A percentile compares a stretch with the other conserved stretches of the same genome.
These are phyloP conservation scores for Grammomys surdaster DNA, from an alignment of 2,113 vertebrate species.

Conservation along the genomic window DNA sequence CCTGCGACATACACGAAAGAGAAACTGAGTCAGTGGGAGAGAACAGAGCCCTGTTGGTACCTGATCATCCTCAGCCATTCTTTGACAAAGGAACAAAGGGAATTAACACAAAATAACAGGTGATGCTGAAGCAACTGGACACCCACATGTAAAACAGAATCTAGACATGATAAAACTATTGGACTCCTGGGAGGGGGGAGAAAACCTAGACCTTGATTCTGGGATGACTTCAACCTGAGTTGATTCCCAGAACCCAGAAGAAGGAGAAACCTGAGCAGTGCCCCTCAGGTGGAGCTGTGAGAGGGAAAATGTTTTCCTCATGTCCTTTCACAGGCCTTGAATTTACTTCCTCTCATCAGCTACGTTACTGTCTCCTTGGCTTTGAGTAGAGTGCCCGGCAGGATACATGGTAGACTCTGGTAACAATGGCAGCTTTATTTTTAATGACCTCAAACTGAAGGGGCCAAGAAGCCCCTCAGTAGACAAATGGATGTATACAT, in stretches of 20 bases:
- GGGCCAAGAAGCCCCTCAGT: background rate
- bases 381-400: background rate
- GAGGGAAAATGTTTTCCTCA: background rate
- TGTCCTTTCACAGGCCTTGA: background rate
- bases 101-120: background rate
- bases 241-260: background rate
- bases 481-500: background rate
- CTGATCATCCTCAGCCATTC: background rate
- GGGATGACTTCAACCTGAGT: background rate
- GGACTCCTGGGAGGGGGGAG: background rate
- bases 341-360: background rate
- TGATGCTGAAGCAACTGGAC: background rate
- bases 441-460: background rate
- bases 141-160: no score
- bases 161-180: background rate
- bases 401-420: background rate
- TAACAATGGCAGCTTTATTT: background rate
- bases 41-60: background rate
- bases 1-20: background rate
- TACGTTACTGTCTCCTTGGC: background rate
- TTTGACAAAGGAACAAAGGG: background rate
- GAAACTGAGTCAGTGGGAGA: background rate
- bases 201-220: background rate
- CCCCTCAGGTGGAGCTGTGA: background rate
- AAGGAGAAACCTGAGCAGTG: background rate